Evolutionary conservation across 1,140 invertebrate species (phyloP).

Genomic region (Drosophila trapezifrons): DNA sequence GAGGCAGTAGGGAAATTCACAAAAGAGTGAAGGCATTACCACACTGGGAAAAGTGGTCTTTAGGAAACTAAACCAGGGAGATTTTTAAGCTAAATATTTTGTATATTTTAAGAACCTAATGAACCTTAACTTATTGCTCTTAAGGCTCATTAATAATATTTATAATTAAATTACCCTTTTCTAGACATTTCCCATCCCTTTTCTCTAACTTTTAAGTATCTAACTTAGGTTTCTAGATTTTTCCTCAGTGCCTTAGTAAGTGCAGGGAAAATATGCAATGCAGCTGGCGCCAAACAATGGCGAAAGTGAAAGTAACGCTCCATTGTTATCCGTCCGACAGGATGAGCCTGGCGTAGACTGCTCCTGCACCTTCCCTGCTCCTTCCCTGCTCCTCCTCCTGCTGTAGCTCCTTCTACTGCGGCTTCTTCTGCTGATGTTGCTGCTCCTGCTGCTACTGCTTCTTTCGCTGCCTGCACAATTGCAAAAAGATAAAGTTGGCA

Average conservation of each 20-base stretch:
- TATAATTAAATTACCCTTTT: too few species aligned
- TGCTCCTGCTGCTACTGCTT: slow-evolving; percentile 18
- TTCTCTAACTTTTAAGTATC: neutral
- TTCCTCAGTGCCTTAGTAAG: slow-evolving; percentile 17
- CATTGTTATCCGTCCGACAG: slow-evolving; percentile 65
- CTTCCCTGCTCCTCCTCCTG: slow-evolving; percentile 1
- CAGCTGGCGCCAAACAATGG: slow-evolving; percentile 59
- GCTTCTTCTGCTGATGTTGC: slow-evolving; percentile 17
- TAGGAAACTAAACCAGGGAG: too few species aligned
- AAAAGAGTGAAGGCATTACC: neutral
- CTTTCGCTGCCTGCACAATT: slow-evolving; percentile 55
- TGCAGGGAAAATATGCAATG: slow-evolving; percentile 53
- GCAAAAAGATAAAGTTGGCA: slow-evolving; percentile 68
- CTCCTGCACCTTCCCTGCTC: slow-evolving; percentile 11
- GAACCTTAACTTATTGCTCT: too few species aligned
- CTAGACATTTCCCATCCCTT: too few species aligned
- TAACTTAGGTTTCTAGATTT: neutral
- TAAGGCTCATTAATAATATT: neutral
- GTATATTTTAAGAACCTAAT: too few species aligned
- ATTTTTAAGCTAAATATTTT: too few species aligned
- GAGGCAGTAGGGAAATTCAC: neutral
- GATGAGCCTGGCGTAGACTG: slow-evolving; percentile 39
- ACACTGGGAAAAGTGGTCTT: neutral
- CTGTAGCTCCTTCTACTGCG: slow-evolving; percentile 4
- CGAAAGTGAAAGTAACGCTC: slow-evolving; percentile 74